A percentile compares a stretch with the other conserved stretches of the same genome.
phyloP scores from a whole-genome alignment of 2,797 vertebrate species.

The Pipistrellus pygmaeus region DNA sequence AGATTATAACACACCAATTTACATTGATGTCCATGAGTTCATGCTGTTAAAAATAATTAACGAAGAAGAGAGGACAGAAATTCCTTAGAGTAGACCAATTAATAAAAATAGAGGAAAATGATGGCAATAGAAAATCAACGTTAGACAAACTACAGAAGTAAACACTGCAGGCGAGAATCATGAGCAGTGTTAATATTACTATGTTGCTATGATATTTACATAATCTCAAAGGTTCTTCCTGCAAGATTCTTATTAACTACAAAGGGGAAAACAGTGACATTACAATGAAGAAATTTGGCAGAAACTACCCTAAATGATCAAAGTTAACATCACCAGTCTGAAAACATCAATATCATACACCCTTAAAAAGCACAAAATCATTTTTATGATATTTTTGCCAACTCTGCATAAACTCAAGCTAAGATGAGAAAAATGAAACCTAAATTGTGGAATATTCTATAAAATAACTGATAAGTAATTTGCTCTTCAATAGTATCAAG shows the following conservation, averaged over 20 bases:
- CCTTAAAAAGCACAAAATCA: neutral
- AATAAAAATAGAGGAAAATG: neutral
- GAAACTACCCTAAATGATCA: neutral
- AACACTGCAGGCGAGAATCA: slow-evolving; percentile 21
- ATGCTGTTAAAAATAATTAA: neutral
- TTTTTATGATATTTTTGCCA: neutral
- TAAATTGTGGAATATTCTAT: neutral
- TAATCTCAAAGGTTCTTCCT: neutral
- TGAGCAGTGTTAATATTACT: neutral
- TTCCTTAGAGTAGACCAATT: slow-evolving; percentile 21
- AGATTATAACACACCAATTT: neutral
- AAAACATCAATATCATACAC: neutral
- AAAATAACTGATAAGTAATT: neutral
- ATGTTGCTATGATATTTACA: neutral
- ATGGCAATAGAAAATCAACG: neutral
- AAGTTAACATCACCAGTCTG: neutral
- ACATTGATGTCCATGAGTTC: neutral
- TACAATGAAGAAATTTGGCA: slow-evolving; percentile 13
- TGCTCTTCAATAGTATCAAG: slow-evolving; percentile 39
- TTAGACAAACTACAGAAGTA: slow-evolving; percentile 43
- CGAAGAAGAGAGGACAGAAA: neutral
- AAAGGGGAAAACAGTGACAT: slow-evolving; percentile 32
- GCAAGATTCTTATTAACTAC: neutral
- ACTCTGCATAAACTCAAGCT: slow-evolving; percentile 2
- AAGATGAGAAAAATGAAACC: neutral